Evolutionary conservation across 1,140 invertebrate genomes (phyloP).

Genomic region (Dermatophagoides farinae): DNA sequence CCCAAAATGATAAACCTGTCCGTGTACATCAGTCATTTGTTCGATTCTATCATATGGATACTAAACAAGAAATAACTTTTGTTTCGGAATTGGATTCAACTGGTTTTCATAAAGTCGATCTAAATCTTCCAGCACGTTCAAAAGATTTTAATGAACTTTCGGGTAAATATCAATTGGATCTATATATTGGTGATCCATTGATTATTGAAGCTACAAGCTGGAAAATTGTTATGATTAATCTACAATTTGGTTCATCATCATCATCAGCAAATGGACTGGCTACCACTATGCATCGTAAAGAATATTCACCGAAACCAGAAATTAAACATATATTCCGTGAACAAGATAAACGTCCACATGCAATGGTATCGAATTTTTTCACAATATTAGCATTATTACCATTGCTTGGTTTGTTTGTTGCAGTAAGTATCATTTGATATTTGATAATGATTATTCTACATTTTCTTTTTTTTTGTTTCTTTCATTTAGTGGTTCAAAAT

Average conservation of each 20-base stretch:
- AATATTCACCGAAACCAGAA: conserved; percentile 44
- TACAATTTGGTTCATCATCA: conserved; percentile 21
- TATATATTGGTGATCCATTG: conserved; percentile 74
- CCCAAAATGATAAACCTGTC: conserved; percentile 39
- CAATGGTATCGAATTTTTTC: conserved; percentile 68
- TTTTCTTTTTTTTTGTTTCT: conserved; percentile 3
- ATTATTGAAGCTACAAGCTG: conserved; percentile 73
- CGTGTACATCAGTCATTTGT: conserved; percentile 82
- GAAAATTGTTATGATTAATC: conserved; percentile 36
- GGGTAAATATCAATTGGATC: conserved; percentile 55
- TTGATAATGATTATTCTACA: neutral
- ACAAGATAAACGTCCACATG: conserved; percentile 71
- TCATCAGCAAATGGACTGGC: conserved; percentile 21
- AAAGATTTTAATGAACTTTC: conserved; percentile 55
- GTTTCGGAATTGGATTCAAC: conserved; percentile 67
- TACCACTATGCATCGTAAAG: conserved; percentile 11
- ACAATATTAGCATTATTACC: conserved; percentile 60
- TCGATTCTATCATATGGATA: conserved; percentile 41
- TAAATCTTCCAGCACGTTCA: conserved; percentile 57
- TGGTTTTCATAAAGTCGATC: conserved; percentile 64
- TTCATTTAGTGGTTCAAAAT: conserved; percentile 54
- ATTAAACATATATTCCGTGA: conserved; percentile 79
- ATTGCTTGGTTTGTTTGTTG: conserved; percentile 53
- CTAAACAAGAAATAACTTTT: conserved; percentile 66
- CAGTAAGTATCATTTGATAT: conserved; percentile 32